Conservation (phyloP, 2,888 invertebrate genomes). For the Hipparchia semele region DNA sequence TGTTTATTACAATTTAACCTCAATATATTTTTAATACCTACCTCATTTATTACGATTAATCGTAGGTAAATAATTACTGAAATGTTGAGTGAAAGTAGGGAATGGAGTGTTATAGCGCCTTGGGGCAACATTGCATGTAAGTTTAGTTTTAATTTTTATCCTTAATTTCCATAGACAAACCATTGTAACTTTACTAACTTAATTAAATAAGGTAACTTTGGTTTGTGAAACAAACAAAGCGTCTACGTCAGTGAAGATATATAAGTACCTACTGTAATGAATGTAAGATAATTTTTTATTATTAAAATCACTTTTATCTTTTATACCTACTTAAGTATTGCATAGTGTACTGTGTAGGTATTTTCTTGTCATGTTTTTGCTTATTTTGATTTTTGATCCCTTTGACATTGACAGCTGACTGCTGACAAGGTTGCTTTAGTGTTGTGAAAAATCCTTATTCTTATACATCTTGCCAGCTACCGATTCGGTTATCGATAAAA, state of each 20-base stretch:
- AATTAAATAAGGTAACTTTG: too few relatives aligned
- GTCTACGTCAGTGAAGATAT: too few relatives aligned
- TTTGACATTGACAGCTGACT: neutral
- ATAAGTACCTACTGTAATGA: too few relatives aligned
- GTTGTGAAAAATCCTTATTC: neutral
- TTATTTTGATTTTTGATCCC: neutral
- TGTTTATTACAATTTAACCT: too few relatives aligned
- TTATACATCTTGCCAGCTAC: neutral
- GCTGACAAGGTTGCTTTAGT: neutral
- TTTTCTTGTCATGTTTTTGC: too few relatives aligned
- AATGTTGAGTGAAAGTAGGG: constrained; percentile 45
- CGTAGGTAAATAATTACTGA: neutral
- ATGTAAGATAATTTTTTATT: too few relatives aligned
- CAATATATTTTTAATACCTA: neutral
- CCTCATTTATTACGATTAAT: neutral
- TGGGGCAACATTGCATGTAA: constrained; percentile 78
- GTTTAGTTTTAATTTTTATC: constrained; percentile 1
- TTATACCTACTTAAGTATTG: too few relatives aligned
- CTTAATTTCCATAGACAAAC: too few relatives aligned
- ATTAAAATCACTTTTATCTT: too few relatives aligned
- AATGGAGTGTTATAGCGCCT: constrained; percentile 67
- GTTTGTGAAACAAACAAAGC: too few relatives aligned
- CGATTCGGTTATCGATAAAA: neutral
- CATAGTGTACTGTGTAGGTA: too few relatives aligned
- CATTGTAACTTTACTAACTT: too few relatives aligned